Evolutionary conservation across 1,140 invertebrate species (phyloP).

Genomic region (Drosophila subobscura): DNA sequence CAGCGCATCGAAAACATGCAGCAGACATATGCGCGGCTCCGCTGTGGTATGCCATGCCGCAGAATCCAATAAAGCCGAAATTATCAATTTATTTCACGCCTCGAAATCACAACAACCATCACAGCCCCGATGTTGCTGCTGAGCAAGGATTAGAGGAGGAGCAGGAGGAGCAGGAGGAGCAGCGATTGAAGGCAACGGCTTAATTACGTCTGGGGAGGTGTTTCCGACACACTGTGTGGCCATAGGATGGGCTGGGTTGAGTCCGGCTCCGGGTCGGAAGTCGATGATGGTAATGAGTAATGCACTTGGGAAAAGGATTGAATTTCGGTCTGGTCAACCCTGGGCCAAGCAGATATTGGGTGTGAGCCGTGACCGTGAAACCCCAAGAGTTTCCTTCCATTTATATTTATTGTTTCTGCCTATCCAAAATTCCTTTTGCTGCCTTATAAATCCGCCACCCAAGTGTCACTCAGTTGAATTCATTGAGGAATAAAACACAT

Average conservation of each 20-base stretch:
- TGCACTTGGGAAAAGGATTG: slow-evolving; percentile 22
- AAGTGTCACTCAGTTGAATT: not conserved
- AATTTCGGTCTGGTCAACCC: too few species aligned
- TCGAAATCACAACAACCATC: slow-evolving; percentile 68
- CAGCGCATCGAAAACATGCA: slow-evolving; percentile 55
- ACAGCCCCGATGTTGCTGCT: too few species aligned
- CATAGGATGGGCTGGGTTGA: slow-evolving; percentile 11
- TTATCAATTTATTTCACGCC: slow-evolving; percentile 83
- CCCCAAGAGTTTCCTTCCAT: too few species aligned
- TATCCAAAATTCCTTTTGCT: too few species aligned
- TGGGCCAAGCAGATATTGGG: too few species aligned
- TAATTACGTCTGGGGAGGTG: slow-evolving; percentile 59
- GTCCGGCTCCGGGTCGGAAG: slow-evolving; percentile 4
- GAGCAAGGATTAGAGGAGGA: slow-evolving; percentile 13
- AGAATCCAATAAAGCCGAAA: slow-evolving; percentile 80
- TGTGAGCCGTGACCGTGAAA: too few species aligned
- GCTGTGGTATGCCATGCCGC: slow-evolving; percentile 39
- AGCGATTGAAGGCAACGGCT: slow-evolving; percentile 62
- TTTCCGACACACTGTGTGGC: slow-evolving; percentile 27
- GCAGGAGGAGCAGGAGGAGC: slow-evolving; percentile 9
- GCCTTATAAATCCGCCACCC: too few species aligned
- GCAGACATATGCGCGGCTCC: slow-evolving; percentile 7
- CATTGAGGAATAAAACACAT: not conserved
- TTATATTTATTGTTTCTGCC: too few species aligned
- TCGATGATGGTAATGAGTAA: slow-evolving; percentile 35